Conservation (phyloP, 2,888 invertebrate species). For the Macroteleia sp. region DNA sequence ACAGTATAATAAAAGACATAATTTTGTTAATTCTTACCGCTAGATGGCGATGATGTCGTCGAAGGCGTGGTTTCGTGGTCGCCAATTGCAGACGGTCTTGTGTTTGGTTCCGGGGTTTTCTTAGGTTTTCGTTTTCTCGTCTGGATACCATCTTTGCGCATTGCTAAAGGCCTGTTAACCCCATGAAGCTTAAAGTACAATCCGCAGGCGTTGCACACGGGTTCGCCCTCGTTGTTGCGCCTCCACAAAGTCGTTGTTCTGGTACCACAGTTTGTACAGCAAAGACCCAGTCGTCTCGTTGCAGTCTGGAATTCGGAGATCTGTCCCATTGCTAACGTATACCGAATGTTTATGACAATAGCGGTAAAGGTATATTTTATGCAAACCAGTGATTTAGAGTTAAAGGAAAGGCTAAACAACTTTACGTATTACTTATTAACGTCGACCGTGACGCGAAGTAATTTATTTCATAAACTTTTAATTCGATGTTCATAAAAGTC, state of each 20-base stretch:
- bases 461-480: too few relatives aligned
- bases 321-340: conserved; percentile 83
- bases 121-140: conserved; percentile 97
- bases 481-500: too few relatives aligned
- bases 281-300: conserved; percentile 93
- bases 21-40: conserved; percentile 67
- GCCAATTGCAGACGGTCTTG: conserved; percentile 72
- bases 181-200: conserved; percentile 98
- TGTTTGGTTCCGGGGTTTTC: conserved; percentile 86
- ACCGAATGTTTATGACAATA: conserved; percentile 65
- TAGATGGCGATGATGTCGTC: conserved; percentile 78
- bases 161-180: conserved; percentile 95
- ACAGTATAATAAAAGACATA: too few relatives aligned
- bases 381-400: too few relatives aligned
- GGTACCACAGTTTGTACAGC: conserved; percentile 99
- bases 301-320: conserved; percentile 88
- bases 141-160: conserved; percentile 98
- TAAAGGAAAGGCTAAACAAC: too few relatives aligned
- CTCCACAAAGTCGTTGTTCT: conserved; percentile 98
- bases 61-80: conserved; percentile 78
- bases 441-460: too few relatives aligned
- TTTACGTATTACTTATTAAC: too few relatives aligned
- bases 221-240: conserved; percentile 98
- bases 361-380: conserved; percentile 40
- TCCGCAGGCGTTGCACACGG: conserved; percentile 99